These are phyloP conservation scores for Drosophila pseudotakahashii DNA, from an alignment of 2,888 invertebrate genomes.

Conservation along the genomic window DNA sequence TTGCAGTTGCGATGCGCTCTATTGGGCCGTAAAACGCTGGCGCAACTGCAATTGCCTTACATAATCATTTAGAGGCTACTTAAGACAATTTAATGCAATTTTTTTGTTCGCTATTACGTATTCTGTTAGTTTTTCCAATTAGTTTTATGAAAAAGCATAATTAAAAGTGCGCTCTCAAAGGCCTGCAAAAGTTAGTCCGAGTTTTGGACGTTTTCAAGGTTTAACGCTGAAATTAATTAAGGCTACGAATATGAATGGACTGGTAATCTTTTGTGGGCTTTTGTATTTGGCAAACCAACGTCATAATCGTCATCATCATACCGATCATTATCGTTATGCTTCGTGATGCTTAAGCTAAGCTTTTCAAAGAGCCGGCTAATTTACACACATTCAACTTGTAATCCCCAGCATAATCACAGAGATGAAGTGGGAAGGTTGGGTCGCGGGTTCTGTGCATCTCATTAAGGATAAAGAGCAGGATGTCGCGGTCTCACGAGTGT, in stretches of 20 bases:
- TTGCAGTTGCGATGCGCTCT: slow-evolving; percentile 59
- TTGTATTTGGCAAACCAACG: slow-evolving; percentile 42
- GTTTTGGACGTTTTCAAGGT: slow-evolving; percentile 59
- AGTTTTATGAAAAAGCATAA: slow-evolving; percentile 51
- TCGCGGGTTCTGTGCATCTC: slow-evolving; percentile 39
- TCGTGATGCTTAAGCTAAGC: slow-evolving; percentile 30
- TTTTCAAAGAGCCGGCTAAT: slow-evolving; percentile 57
- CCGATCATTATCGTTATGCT: slow-evolving; percentile 23
- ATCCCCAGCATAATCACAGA: slow-evolving; percentile 31
- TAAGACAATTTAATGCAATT: slow-evolving; percentile 33
- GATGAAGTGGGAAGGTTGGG: slow-evolving; percentile 30
- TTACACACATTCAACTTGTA: slow-evolving; percentile 58
- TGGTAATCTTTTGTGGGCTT: slow-evolving; percentile 34
- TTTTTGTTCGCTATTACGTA: slow-evolving; percentile 24
- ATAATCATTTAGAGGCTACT: slow-evolving; percentile 53
- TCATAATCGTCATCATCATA: slow-evolving; percentile 8
- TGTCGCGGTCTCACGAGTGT: slow-evolving; percentile 22
- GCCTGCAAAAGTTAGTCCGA: slow-evolving; percentile 14
- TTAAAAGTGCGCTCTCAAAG: slow-evolving; percentile 56
- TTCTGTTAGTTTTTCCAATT: slow-evolving; percentile 6
- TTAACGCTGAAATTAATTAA: slow-evolving; percentile 52
- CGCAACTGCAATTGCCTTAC: slow-evolving; percentile 61
- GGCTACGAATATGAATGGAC: slow-evolving; percentile 24
- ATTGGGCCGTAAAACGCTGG: slow-evolving; percentile 71
- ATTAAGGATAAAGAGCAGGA: slow-evolving; percentile 42